A percentile compares a stretch with the other conserved stretches of the same genome.
Conservation (phyloP, 1,140 invertebrate genomes). For the Phenacoccus solenopsis region DNA sequence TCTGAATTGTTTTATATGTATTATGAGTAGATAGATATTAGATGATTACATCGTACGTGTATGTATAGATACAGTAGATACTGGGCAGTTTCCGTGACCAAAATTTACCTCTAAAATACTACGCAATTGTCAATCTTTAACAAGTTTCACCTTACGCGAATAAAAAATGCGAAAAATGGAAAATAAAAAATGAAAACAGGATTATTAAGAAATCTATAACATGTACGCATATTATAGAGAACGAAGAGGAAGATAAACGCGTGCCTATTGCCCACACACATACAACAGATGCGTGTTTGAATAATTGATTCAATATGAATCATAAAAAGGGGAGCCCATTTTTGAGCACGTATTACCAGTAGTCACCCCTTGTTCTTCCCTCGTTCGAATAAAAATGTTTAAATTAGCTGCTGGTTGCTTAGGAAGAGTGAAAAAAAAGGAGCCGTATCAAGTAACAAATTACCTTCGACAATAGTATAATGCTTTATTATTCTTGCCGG, state of each 20-base stretch:
- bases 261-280: constrained; percentile 8
- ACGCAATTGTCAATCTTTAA: too few species aligned
- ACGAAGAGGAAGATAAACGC: constrained; percentile 2
- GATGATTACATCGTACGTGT: too few species aligned
- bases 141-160: too few species aligned
- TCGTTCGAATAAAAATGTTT: constrained; percentile 15
- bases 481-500: constrained; percentile 12
- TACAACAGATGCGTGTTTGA: constrained; percentile 17
- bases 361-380: constrained; percentile 6
- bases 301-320: constrained; percentile 17
- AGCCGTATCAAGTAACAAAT: constrained; percentile 12
- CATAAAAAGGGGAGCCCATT: constrained; percentile 6
- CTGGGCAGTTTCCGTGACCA: too few species aligned
- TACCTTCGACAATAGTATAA: constrained; percentile 14
- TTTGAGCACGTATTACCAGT: not conserved
- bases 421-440: not conserved
- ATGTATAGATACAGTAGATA: too few species aligned
- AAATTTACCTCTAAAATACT: too few species aligned
- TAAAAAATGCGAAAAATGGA: too few species aligned
- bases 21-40: too few species aligned
- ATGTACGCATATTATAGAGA: not conserved
- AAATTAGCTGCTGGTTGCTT: constrained; percentile 9
- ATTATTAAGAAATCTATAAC: not conserved
- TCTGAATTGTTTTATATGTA: too few species aligned
- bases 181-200: too few species aligned